Percentiles rank a stretch among this genome's conserved stretches.
phyloP scores from a whole-genome alignment of 2,797 vertebrate genomes.

The Sebastes flavidus region DNA sequence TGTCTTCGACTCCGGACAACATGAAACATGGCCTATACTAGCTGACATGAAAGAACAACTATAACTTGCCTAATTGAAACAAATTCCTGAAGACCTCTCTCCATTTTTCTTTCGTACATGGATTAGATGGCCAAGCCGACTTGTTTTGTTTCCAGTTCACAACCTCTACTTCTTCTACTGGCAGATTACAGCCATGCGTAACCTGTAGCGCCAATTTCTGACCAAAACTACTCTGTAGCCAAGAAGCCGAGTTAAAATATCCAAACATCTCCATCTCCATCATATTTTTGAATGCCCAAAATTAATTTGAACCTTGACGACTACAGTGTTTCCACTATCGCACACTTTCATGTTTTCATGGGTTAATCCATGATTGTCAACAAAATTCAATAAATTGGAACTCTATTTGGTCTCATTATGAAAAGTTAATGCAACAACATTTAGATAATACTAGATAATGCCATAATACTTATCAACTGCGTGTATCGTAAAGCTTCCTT shows the following conservation, averaged over 20 bases:
- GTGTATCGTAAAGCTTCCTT: background rate
- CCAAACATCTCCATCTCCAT: background rate
- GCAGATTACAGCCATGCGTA: too few relatives aligned
- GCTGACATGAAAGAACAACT: too few relatives aligned
- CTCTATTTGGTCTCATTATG: background rate
- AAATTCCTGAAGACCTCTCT: too few relatives aligned
- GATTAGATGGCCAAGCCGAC: too few relatives aligned
- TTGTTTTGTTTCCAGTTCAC: too few relatives aligned
- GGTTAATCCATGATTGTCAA: background rate
- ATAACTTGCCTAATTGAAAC: too few relatives aligned
- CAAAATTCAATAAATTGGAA: background rate
- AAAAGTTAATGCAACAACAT: background rate
- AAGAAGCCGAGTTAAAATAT: background rate
- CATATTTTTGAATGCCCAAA: background rate
- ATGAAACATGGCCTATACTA: too few relatives aligned
- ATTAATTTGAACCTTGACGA: background rate
- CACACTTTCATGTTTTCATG: background rate
- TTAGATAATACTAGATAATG: background rate
- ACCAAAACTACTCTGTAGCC: too few relatives aligned
- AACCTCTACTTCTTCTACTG: too few relatives aligned
- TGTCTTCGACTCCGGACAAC: too few relatives aligned
- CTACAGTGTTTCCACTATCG: background rate
- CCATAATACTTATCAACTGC: background rate
- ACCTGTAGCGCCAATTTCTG: too few relatives aligned
- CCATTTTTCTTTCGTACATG: too few relatives aligned